Conservation (phyloP, 2,113 vertebrate genomes). For the Hippocampus barbouri region DNA sequence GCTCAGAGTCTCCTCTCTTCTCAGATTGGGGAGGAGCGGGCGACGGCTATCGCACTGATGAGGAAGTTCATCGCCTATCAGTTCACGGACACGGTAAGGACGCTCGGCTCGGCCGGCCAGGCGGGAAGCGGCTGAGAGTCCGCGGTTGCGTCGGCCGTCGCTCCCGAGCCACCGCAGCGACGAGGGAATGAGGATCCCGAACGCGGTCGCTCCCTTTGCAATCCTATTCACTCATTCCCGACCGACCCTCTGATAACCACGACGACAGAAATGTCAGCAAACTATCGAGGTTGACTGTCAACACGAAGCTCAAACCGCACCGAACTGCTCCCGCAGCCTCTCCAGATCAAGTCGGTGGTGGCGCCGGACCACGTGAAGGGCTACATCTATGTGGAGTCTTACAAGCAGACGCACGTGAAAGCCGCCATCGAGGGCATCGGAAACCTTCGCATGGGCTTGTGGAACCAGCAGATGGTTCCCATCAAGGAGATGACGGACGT, state of each 20-base stretch:
- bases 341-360: slow-evolving; percentile 94
- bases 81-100: slow-evolving; percentile 86
- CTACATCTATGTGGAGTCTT: slow-evolving; percentile 95
- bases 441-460: slow-evolving; percentile 91
- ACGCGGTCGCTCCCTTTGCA: too few relatives aligned
- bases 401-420: slow-evolving; percentile 96
- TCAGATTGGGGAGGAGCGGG: slow-evolving; percentile 89
- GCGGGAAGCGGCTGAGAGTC: background rate
- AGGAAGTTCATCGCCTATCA: slow-evolving; percentile 97
- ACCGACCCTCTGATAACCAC: too few relatives aligned
- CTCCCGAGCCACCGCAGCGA: too few relatives aligned
- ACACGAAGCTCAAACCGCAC: too few relatives aligned
- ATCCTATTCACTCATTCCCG: too few relatives aligned
- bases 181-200: too few relatives aligned
- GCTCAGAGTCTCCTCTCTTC: slow-evolving; percentile 4
- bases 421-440: slow-evolving; percentile 92
- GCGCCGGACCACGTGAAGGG: slow-evolving; percentile 92
- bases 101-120: background rate
- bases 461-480: slow-evolving; percentile 99
- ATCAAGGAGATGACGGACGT: slow-evolving; percentile 98
- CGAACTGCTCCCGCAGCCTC: slow-evolving; percentile 67
- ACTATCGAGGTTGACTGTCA: too few relatives aligned
- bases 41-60: slow-evolving; percentile 91
- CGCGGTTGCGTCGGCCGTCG: too few relatives aligned
- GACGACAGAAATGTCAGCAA: too few relatives aligned